These are phyloP conservation scores for Silurus aristotelis DNA, from an alignment of 2,797 vertebrate genomes.

Conservation along the genomic window DNA sequence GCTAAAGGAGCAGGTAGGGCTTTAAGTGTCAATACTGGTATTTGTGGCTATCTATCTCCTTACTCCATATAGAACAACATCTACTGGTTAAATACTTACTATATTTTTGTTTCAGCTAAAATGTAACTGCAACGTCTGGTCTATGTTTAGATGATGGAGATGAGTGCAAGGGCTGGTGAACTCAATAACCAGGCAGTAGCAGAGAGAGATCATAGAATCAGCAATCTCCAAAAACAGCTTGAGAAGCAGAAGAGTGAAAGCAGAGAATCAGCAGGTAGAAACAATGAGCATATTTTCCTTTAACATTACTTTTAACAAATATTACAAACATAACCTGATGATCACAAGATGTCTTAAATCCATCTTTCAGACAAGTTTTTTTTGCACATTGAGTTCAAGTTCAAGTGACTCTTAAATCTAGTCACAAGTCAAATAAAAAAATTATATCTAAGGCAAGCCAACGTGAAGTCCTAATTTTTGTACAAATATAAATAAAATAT, in stretches of 20 bases:
- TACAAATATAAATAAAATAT: no score
- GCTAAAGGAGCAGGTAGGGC: slow-evolving; percentile 75
- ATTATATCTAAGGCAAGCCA: background rate
- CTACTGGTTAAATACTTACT: background rate
- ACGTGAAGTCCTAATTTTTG: background rate
- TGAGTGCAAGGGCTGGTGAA: slow-evolving; percentile 73
- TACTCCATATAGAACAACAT: background rate
- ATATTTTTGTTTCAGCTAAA: background rate
- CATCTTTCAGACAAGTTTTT: background rate
- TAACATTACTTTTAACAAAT: background rate
- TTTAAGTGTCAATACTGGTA: background rate
- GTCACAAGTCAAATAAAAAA: background rate
- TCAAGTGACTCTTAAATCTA: background rate
- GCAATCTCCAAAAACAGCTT: slow-evolving; percentile 63
- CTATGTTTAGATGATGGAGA: slow-evolving; percentile 55
- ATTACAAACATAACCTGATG: background rate
- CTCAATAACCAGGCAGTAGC: slow-evolving; percentile 66
- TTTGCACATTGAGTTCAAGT: background rate
- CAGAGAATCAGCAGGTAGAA: slow-evolving; percentile 65
- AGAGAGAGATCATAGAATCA: slow-evolving; percentile 72
- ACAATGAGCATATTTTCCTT: background rate
- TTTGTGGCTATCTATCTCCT: background rate
- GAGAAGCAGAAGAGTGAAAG: slow-evolving; percentile 69
- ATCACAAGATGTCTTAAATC: background rate
- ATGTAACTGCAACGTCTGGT: background rate